Percentiles rank a stretch among this genome's conserved stretches.
These are phyloP conservation scores for Clostera curtula DNA, from an alignment of 2,888 invertebrate genomes.

Conservation along the genomic window DNA sequence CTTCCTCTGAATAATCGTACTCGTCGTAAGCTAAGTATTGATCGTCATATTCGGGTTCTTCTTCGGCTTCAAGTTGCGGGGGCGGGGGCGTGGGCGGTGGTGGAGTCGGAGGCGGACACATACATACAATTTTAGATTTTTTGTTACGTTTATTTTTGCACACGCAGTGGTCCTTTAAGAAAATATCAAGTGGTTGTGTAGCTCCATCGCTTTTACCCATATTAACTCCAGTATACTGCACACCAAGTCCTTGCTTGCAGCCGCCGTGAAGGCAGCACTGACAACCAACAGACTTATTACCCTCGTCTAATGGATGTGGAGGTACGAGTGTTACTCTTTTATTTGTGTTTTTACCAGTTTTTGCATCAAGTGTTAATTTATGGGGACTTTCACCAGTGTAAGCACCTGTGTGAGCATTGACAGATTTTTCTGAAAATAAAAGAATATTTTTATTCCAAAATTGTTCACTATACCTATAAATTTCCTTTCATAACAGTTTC, in stretches of 20 bases:
- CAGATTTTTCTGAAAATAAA: too few species aligned
- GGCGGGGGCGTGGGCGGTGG: too few species aligned
- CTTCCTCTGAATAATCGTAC: background rate
- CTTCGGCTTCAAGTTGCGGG: background rate
- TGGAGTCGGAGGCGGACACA: too few species aligned
- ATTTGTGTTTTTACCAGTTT: too few species aligned
- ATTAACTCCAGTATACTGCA: background rate
- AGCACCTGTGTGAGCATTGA: too few species aligned
- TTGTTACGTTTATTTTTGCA: background rate
- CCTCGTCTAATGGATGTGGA: background rate
- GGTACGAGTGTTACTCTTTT: too few species aligned
- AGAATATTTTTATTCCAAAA: too few species aligned
- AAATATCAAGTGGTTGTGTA: background rate
- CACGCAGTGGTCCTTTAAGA: background rate
- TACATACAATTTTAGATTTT: background rate
- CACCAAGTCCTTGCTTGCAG: background rate
- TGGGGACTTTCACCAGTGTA: too few species aligned
- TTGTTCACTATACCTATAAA: too few species aligned
- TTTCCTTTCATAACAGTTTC: too few species aligned
- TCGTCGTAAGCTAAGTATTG: slow-evolving; percentile 1
- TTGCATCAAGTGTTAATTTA: too few species aligned
- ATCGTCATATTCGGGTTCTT: background rate
- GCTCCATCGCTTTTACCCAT: background rate
- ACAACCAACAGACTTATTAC: background rate
- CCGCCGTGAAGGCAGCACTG: background rate